Conservation (phyloP, 2,113 vertebrate species). For the Brachyhypopomus gauderio region DNA sequence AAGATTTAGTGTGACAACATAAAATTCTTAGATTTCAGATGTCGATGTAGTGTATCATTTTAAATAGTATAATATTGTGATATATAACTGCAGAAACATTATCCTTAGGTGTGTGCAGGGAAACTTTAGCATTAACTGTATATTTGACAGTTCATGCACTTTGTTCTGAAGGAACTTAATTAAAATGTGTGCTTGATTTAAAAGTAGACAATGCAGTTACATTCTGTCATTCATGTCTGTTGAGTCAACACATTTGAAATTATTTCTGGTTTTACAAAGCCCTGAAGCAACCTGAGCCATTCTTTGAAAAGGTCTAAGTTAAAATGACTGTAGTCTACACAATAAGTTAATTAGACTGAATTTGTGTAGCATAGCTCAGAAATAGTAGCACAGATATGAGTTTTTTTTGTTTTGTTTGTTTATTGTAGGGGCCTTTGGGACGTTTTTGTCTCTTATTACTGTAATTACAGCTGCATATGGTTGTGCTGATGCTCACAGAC, state of each 20-base stretch:
- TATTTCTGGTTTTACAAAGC: slow-evolving; percentile 81
- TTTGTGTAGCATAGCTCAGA: slow-evolving; percentile 86
- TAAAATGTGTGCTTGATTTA: slow-evolving; percentile 38
- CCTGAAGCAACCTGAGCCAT: slow-evolving; percentile 84
- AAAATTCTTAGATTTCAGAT: too few species aligned
- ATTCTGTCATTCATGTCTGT: slow-evolving; percentile 52
- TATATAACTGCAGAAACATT: too few species aligned
- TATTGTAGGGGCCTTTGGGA: slow-evolving; percentile 65
- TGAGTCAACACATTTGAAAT: slow-evolving; percentile 65
- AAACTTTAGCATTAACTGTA: not conserved
- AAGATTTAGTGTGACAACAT: too few species aligned
- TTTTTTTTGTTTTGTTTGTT: slow-evolving; percentile 68
- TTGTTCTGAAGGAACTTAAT: not conserved
- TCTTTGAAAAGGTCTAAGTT: slow-evolving; percentile 83
- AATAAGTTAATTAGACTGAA: slow-evolving; percentile 89
- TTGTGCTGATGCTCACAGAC: slow-evolving; percentile 18
- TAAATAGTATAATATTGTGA: not conserved
- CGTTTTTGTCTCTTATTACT: slow-evolving; percentile 76
- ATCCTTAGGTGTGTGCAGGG: too few species aligned
- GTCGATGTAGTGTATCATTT: not conserved
- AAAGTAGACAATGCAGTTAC: not conserved
- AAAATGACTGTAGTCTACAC: slow-evolving; percentile 82
- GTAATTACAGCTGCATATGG: slow-evolving; percentile 74
- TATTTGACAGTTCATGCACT: not conserved
- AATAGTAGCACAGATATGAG: slow-evolving; percentile 87